Percentiles rank a stretch among this genome's conserved stretches.
These are phyloP conservation scores for Argyrosomus regius DNA, from an alignment of 2,797 vertebrate species.

Conservation along the genomic window DNA sequence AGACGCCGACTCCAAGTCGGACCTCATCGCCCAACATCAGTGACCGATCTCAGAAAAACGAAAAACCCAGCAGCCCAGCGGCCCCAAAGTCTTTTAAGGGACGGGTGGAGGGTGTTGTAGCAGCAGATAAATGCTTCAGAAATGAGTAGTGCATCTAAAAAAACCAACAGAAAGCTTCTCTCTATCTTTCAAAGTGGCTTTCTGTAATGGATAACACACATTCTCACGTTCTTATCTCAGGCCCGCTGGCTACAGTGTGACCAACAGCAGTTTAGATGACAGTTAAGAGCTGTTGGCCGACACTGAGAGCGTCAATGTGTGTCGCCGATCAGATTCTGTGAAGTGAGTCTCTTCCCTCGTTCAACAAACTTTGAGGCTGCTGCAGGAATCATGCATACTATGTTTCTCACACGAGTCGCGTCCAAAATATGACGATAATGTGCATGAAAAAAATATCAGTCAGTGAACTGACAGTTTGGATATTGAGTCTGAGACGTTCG, in stretches of 20 bases:
- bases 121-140: constrained; percentile 4
- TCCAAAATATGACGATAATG: not conserved
- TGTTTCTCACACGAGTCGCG: not conserved
- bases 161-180: not conserved
- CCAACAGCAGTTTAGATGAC: constrained; percentile 32
- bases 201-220: constrained; percentile 17
- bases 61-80: not conserved
- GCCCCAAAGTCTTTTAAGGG: not conserved
- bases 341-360: not conserved
- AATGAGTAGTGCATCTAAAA: not conserved
- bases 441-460: not conserved
- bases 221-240: constrained; percentile 16
- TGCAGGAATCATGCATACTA: not conserved
- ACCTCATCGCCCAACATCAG: not conserved
- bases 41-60: not conserved
- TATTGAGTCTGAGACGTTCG: no score
- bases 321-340: not conserved
- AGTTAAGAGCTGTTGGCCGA: constrained; percentile 29
- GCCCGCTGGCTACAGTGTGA: constrained; percentile 17
- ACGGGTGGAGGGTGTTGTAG: not conserved
- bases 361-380: no score
- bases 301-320: not conserved
- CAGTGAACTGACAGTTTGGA: no score
- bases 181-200: not conserved
- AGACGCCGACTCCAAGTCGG: not conserved